These are phyloP conservation scores for Caenorhabditis sp. DNA, from an alignment of 2,888 invertebrate genomes.

Conservation along the genomic window DNA sequence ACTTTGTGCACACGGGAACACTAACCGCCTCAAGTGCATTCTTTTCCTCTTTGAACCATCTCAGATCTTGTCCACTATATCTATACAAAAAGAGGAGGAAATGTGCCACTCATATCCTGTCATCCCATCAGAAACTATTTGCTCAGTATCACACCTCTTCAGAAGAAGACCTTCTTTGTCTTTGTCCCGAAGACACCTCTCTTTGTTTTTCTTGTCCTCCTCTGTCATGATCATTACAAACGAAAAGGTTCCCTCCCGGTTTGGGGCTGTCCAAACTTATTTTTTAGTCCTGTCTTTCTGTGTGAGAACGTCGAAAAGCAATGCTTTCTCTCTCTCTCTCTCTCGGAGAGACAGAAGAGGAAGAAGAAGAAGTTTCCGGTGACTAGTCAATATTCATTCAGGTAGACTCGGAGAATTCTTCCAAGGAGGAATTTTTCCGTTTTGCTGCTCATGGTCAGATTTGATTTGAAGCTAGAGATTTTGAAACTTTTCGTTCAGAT, in stretches of 20 bases:
- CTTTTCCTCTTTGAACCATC: conserved; percentile 19
- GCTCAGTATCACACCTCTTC: conserved; percentile 57
- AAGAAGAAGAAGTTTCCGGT: conserved; percentile 30
- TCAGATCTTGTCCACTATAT: conserved; percentile 24
- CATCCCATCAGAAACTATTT: conserved; percentile 26
- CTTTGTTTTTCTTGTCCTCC: conserved; percentile 39
- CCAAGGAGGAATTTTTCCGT: not conserved
- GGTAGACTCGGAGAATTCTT: conserved; percentile 5
- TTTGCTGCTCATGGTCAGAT: not conserved
- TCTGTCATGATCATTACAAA: conserved; percentile 13
- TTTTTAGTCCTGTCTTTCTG: conserved; percentile 5
- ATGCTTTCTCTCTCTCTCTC: conserved; percentile 3
- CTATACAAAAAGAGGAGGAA: conserved; percentile 34
- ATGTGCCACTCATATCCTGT: conserved; percentile 62
- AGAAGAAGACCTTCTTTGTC: conserved; percentile 46
- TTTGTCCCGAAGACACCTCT: conserved; percentile 43
- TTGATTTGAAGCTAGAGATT: not conserved
- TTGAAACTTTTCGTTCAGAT: not conserved
- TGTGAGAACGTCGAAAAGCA: conserved; percentile 28
- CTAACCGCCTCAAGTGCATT: conserved; percentile 50
- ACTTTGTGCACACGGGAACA: conserved; percentile 26
- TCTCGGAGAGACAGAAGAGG: too few species aligned
- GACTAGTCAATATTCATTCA: conserved; percentile 40
- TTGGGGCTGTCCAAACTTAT: conserved; percentile 4
- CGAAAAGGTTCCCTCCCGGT: not conserved